These are phyloP conservation scores for Smutsia temminckii DNA, from an alignment of 2,797 vertebrate species.

Conservation along the genomic window DNA sequence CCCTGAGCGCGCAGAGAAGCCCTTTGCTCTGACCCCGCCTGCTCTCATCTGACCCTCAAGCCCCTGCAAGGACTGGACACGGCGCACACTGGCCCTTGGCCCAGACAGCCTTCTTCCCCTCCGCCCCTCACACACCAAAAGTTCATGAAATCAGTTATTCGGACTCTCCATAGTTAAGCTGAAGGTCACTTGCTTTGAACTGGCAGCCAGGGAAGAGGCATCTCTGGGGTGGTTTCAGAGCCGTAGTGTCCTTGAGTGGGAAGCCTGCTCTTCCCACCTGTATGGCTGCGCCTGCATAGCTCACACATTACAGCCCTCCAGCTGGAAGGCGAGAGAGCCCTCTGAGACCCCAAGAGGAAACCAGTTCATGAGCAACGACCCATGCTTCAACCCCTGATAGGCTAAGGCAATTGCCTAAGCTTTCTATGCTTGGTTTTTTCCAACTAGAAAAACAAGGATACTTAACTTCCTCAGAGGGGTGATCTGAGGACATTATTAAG, in stretches of 20 bases:
- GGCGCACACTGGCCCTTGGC: constrained; percentile 8
- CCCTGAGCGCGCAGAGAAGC: not conserved
- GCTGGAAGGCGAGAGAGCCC: not conserved
- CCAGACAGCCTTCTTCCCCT: not conserved
- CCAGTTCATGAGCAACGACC: not conserved
- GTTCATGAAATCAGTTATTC: constrained; percentile 65
- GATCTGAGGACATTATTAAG: constrained; percentile 60
- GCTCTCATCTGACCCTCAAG: not conserved
- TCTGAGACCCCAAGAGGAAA: not conserved
- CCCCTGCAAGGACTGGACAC: not conserved
- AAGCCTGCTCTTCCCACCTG: not conserved
- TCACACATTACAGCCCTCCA: not conserved
- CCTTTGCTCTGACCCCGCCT: not conserved
- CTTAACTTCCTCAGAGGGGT: constrained; percentile 57
- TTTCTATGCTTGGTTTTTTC: constrained; percentile 69
- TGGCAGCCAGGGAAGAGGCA: not conserved
- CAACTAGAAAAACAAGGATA: constrained; percentile 66
- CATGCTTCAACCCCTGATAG: not conserved
- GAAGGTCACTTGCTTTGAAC: constrained; percentile 61
- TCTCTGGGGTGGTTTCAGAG: not conserved
- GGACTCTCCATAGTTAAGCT: constrained; percentile 66
- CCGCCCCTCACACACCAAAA: not conserved
- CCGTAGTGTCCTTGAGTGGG: not conserved
- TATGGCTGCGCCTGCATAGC: not conserved
- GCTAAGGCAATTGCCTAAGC: constrained; percentile 47